Percentiles rank a stretch among this genome's conserved stretches.
These are phyloP conservation scores for Lasius fuliginosus DNA, from an alignment of 2,888 invertebrate species.

Conservation along the genomic window DNA sequence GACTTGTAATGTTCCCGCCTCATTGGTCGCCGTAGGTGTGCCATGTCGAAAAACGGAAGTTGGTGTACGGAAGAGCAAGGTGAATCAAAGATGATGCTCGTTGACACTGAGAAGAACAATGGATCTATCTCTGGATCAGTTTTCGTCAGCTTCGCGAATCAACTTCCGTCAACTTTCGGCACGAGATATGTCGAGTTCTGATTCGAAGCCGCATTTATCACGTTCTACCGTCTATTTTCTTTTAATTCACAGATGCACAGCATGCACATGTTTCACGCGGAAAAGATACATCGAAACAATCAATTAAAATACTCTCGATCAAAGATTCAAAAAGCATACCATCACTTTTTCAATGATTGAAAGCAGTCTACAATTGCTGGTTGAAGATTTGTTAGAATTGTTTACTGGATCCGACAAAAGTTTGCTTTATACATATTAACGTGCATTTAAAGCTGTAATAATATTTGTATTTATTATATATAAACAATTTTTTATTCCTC, in stretches of 20 bases:
- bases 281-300: slow-evolving; percentile 5
- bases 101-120: slow-evolving; percentile 14
- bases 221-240: slow-evolving; percentile 44
- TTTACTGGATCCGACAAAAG: neutral
- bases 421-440: neutral
- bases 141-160: slow-evolving; percentile 81
- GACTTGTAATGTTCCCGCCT: slow-evolving; percentile 84
- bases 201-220: slow-evolving; percentile 78
- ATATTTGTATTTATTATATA: slow-evolving; percentile 3
- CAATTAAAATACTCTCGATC: neutral
- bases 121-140: slow-evolving; percentile 57
- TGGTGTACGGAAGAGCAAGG: neutral
- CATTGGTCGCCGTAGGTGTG: slow-evolving; percentile 82
- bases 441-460: neutral
- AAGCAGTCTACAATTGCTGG: neutral
- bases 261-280: neutral
- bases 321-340: neutral
- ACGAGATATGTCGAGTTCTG: slow-evolving; percentile 73
- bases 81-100: slow-evolving; percentile 22
- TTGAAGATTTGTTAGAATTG: neutral
- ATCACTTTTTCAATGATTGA: slow-evolving; percentile 1
- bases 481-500: neutral
- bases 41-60: slow-evolving; percentile 76
- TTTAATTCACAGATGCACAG: slow-evolving; percentile 50
- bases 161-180: slow-evolving; percentile 74